Evolutionary conservation across 2,113 vertebrate species (phyloP).

Genomic region (Carlito syrichta): DNA sequence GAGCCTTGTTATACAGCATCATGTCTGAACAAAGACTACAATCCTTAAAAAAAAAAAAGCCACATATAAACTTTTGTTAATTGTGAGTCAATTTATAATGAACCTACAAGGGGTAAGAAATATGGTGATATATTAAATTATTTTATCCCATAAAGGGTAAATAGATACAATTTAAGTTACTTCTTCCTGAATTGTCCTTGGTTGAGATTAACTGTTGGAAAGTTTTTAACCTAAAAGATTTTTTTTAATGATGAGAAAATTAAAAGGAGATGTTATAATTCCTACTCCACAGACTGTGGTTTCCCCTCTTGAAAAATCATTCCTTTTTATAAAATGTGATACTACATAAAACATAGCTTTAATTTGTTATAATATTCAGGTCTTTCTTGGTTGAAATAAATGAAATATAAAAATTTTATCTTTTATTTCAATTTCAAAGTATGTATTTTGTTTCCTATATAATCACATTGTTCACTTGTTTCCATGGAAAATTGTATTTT

Average conservation of each 20-base stretch:
- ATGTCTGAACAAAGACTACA: background rate
- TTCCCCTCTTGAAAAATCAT: background rate
- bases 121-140: background rate
- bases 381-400: slow-evolving; percentile 12
- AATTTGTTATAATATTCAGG: background rate
- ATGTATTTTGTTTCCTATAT: background rate
- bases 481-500: background rate
- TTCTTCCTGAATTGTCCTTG: background rate
- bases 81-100: background rate
- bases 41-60: background rate
- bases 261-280: background rate
- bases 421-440: background rate
- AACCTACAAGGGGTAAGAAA: background rate
- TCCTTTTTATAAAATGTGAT: background rate
- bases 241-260: background rate
- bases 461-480: background rate
- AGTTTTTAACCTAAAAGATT: background rate
- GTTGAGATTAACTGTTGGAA: background rate
- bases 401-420: background rate
- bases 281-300: background rate
- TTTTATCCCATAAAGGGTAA: background rate
- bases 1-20: background rate
- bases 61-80: background rate
- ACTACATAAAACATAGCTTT: background rate
- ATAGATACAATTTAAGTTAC: background rate